A percentile compares a stretch with the other conserved stretches of the same genome.
Evolutionary conservation across 30 jellyfish, hydroid and myxozoan species (phyloP).

Genomic region (Cassiopea andromeda): DNA sequence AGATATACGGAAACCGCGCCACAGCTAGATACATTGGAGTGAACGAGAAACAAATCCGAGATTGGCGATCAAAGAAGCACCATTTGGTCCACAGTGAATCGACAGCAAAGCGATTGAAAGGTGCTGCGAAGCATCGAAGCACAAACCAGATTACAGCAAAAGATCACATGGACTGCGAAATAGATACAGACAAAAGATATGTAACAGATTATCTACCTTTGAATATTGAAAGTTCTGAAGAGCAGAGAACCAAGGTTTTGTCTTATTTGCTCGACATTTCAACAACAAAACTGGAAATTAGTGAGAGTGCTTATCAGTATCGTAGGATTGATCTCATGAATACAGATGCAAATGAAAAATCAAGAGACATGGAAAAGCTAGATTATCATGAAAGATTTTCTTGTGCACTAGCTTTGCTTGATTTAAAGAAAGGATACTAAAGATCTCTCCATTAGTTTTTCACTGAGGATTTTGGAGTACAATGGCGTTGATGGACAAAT

Average conservation of each 20-base stretch:
- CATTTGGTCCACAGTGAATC: slow-evolving; percentile 69
- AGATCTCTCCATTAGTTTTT: not conserved
- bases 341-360: not conserved
- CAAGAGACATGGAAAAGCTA: slow-evolving; percentile 28
- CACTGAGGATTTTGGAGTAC: not conserved
- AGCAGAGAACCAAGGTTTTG: not conserved
- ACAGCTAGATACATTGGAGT: slow-evolving; percentile 89
- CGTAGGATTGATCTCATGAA: not conserved
- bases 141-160: not conserved
- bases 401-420: slow-evolving; percentile 86
- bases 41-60: slow-evolving; percentile 85
- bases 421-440: slow-evolving; percentile 51
- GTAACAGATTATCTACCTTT: not conserved
- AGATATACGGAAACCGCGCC: slow-evolving; percentile 87
- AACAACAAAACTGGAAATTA: not conserved
- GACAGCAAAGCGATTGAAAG: slow-evolving; percentile 86
- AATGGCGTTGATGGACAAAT: not conserved
- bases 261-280: not conserved
- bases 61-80: slow-evolving; percentile 85
- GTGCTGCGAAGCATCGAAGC: slow-evolving; percentile 83
- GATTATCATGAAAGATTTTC: slow-evolving; percentile 79
- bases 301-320: not conserved
- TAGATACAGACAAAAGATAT: not conserved
- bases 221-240: not conserved
- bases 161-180: not conserved